Conservation (phyloP, 1,140 invertebrate species). For the Camponotus vicinus region DNA sequence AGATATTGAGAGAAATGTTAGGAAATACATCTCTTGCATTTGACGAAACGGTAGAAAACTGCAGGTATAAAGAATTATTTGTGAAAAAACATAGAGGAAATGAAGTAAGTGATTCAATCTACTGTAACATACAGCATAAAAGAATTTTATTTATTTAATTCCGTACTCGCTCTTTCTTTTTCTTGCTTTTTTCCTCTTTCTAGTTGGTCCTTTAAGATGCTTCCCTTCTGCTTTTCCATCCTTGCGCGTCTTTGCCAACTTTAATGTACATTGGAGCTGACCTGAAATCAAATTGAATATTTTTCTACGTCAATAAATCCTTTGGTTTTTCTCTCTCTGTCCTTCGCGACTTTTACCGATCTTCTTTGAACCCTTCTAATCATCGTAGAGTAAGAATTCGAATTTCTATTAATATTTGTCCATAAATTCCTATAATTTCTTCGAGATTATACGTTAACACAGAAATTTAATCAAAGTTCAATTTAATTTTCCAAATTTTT, state of each 20-base stretch:
- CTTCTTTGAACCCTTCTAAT: constrained; percentile 12
- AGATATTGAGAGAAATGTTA: constrained; percentile 33
- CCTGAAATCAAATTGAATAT: constrained; percentile 63
- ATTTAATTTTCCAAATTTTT: constrained; percentile 18
- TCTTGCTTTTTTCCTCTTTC: neutral
- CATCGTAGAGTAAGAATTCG: constrained; percentile 3
- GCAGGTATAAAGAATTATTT: neutral
- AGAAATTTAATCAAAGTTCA: neutral
- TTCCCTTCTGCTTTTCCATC: constrained; percentile 34
- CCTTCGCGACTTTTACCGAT: constrained; percentile 17
- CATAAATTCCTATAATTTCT: neutral
- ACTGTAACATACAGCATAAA: constrained; percentile 18
- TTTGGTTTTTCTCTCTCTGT: constrained; percentile 37
- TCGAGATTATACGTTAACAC: neutral
- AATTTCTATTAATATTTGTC: neutral
- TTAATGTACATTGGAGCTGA: constrained; percentile 46
- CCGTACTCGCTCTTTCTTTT: neutral
- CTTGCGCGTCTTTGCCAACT: constrained; percentile 27
- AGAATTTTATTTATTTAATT: constrained; percentile 60
- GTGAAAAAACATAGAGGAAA: constrained; percentile 15
- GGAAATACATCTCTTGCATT: neutral
- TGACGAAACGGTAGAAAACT: constrained; percentile 8
- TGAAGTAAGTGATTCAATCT: constrained; percentile 41
- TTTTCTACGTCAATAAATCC: constrained; percentile 58
- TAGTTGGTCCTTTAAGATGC: constrained; percentile 19